These are phyloP conservation scores for Pentalonia nigronervosa DNA, from an alignment of 1,140 invertebrate genomes.

Conservation along the genomic window DNA sequence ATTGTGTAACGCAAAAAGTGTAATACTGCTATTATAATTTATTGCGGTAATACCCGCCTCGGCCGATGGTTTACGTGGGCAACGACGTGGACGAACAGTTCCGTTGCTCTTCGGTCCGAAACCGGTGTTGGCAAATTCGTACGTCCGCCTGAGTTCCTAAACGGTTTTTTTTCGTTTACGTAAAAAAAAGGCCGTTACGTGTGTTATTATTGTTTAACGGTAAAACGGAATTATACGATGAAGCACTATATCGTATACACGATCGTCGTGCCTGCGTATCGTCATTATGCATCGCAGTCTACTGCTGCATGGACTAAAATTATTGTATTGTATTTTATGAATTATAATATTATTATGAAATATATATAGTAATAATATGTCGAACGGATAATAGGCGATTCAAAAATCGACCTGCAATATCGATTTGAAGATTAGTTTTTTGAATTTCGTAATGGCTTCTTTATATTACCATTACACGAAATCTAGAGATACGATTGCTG, in stretches of 20 bases:
- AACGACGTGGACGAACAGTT: conserved; percentile 19
- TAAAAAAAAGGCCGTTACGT: neutral
- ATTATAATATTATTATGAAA: neutral
- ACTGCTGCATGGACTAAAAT: neutral
- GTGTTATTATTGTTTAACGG: neutral
- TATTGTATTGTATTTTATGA: neutral
- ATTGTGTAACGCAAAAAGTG: neutral
- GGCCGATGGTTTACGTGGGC: neutral
- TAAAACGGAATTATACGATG: neutral
- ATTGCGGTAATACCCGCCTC: neutral
- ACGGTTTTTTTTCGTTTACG: neutral
- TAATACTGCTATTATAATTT: neutral
- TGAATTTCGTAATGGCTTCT: neutral
- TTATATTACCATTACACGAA: neutral
- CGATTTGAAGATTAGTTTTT: neutral
- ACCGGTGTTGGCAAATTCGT: neutral
- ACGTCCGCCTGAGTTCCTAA: neutral
- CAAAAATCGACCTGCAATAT: neutral
- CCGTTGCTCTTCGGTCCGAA: conserved; percentile 29
- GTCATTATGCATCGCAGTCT: neutral
- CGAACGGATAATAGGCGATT: neutral
- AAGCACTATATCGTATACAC: neutral
- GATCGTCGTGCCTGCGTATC: neutral
- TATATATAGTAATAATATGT: neutral
- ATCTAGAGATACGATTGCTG: neutral